phyloP scores from a whole-genome alignment of 2,888 invertebrate genomes.

The Lymantria dispar region DNA sequence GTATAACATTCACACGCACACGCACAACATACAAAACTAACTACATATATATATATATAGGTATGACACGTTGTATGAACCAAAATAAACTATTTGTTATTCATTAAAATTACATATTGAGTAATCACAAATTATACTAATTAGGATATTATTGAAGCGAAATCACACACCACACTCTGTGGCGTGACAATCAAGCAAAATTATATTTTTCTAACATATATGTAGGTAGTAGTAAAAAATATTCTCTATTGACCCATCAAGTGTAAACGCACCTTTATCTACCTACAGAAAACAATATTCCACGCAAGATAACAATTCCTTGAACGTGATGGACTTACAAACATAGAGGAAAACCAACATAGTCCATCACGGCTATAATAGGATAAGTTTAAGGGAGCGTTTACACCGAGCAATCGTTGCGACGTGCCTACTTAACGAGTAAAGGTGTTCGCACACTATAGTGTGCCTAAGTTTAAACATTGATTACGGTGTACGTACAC shows the following conservation, averaged over 20 bases:
- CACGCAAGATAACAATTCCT: too few species aligned
- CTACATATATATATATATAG: constrained; percentile 4
- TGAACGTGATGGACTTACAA: too few species aligned
- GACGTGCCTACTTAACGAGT: background rate
- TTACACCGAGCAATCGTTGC: background rate
- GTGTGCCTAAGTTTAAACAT: background rate
- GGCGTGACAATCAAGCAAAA: too few species aligned
- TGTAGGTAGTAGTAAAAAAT: background rate
- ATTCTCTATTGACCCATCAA: background rate
- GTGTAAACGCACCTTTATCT: constrained; percentile 1
- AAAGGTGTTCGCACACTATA: background rate
- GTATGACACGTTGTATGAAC: constrained; percentile 38
- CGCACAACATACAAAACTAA: constrained; percentile 17
- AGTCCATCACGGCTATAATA: too few species aligned
- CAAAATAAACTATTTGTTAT: constrained; percentile 24
- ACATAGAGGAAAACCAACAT: too few species aligned
- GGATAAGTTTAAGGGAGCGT: background rate
- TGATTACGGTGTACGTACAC: constrained; percentile 5
- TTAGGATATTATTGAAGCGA: constrained; percentile 27
- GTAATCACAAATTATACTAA: constrained; percentile 45
- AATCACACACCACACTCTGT: constrained; percentile 12
- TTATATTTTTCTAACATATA: background rate
- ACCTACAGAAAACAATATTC: background rate
- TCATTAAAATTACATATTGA: constrained; percentile 25
- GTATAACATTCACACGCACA: constrained; percentile 17